Evolutionary conservation across 2,888 invertebrate species (phyloP), one percentile per base, ranked within the genome.

Genomic region (Acrobasis consociella): DNA sequence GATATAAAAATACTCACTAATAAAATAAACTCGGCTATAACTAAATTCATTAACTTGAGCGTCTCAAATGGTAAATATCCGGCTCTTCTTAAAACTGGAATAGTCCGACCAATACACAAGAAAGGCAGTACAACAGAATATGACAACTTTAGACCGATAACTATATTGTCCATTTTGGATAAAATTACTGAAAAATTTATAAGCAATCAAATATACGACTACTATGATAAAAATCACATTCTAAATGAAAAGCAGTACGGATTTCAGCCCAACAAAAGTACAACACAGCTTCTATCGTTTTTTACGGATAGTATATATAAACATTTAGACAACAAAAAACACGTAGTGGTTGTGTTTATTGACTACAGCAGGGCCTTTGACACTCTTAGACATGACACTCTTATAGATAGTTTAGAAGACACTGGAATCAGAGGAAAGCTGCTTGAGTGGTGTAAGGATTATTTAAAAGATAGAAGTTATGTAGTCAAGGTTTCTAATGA

Each of bases 331-430:
- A n/a, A 64, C 15, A 61, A 49, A 58, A 46, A 55, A 13, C 60
- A 63, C 38, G 58, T 58, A 16, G 11, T 60, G 11, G 55, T 69
- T 15, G 55, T 69, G 9, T 69, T 64, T 22, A 64, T 69, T 1
- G 69, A 69, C 51, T 69, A 66, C 55, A 59, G 62, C 38, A 64
- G 67, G 39, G 65, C 65, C 5, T 67, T 67, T n/a, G 66, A 66
- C 10, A 66, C 61, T 5, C 22, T 66, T 1, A 17, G 58, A 1
- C 64, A 62, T 46, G 56, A 62, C 5, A 61, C 49, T 13, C 50
- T 67, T 9, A 13, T 63, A 10, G 55, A 60, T 10, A 61, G 59
- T 5, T 51, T 65, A 13, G 42, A 64, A 11, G 51, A 64, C 38
- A 15, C 60, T 50, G 72, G 69, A 1, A 63, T 72, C 3, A 50